A percentile compares a stretch with the other conserved stretches of the same genome.
Conservation (phyloP, 2,113 vertebrate genomes). For the Nothocercus julius region DNA sequence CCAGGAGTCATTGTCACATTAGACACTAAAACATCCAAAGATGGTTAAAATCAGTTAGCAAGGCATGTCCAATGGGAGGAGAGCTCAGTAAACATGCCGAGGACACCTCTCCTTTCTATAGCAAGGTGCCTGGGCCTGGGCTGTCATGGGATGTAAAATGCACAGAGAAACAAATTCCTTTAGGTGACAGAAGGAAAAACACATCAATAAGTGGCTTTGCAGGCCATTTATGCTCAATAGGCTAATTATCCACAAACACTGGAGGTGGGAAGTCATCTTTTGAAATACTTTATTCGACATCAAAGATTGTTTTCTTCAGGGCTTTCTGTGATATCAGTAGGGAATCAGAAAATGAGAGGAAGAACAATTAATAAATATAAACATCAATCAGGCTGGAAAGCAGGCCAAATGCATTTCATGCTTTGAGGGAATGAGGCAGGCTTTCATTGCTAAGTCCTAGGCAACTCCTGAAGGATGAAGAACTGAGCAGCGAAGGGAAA, state of each 20-base stretch:
- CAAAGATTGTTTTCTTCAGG: constrained; percentile 52
- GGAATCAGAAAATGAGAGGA: constrained; percentile 63
- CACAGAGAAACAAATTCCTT: background rate
- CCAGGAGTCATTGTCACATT: background rate
- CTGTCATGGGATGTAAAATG: background rate
- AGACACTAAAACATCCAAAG: background rate
- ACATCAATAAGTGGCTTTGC: background rate
- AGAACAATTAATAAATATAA: constrained; percentile 67
- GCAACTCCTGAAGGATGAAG: constrained; percentile 1
- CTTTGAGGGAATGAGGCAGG: background rate
- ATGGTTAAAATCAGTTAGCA: background rate
- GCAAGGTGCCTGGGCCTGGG: background rate
- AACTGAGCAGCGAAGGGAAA: background rate
- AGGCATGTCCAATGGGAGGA: background rate
- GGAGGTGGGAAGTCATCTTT: constrained; percentile 31
- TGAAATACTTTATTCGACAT: constrained; percentile 50
- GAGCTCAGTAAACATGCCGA: background rate
- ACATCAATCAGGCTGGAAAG: constrained; percentile 46
- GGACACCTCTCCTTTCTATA: background rate
- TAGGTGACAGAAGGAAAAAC: background rate
- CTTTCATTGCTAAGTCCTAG: constrained; percentile 24
- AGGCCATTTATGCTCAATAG: background rate
- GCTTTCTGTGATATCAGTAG: constrained; percentile 53
- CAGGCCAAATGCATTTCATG: constrained; percentile 37
- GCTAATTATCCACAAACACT: constrained; percentile 30